These are phyloP conservation scores for Panagrolaimus sp. DNA, from an alignment of 1,140 invertebrate genomes.

Conservation along the genomic window DNA sequence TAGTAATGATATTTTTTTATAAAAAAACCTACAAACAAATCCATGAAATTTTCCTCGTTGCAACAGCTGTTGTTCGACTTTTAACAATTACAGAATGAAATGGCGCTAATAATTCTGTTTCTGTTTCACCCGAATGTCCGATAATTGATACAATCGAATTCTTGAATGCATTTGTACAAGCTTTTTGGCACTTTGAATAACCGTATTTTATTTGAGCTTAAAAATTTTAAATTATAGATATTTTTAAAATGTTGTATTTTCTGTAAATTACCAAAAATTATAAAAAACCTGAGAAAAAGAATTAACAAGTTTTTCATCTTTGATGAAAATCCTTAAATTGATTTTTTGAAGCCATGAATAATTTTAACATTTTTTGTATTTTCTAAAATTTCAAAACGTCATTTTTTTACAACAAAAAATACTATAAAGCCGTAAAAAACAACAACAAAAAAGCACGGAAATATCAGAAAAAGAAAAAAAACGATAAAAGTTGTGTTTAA, in stretches of 20 bases:
- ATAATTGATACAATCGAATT: conserved; percentile 6
- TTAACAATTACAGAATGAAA: conserved; percentile 13
- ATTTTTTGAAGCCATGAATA: no score
- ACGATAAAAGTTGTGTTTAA: no score
- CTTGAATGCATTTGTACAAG: conserved; percentile 1
- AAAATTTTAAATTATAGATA: not conserved
- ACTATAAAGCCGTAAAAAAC: no score
- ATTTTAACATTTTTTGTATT: no score
- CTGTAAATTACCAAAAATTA: not conserved
- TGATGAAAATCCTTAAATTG: no score
- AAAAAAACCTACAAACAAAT: conserved; percentile 14
- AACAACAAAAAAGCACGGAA: no score
- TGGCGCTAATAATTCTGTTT: conserved; percentile 9
- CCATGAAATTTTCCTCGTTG: conserved; percentile 3
- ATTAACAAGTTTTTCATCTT: no score
- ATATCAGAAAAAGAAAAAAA: no score
- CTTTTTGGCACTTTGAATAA: conserved; percentile 1
- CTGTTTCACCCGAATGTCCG: conserved; percentile 4
- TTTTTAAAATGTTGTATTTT: no score
- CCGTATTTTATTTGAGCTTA: conserved; percentile 14
- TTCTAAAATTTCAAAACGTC: no score
- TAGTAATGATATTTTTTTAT: no score
- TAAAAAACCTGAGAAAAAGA: not conserved
- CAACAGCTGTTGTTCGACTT: conserved; percentile 7
- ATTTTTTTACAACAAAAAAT: no score